phyloP scores from a whole-genome alignment of 2,113 vertebrate genomes.

The Syrrhaptes paradoxus region DNA sequence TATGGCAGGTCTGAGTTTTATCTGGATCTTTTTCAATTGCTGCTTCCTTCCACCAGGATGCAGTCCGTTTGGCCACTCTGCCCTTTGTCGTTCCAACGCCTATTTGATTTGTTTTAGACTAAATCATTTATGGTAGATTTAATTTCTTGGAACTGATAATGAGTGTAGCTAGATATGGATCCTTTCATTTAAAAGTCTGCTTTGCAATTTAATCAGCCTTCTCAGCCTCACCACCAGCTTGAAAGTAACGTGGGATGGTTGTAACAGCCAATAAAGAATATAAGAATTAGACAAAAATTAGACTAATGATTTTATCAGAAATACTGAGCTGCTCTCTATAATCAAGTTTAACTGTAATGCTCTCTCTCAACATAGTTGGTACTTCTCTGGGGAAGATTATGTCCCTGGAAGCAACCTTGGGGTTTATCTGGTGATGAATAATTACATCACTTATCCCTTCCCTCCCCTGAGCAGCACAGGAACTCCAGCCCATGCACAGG shows the following conservation, averaged over 20 bases:
- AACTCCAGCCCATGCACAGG: accelerated
- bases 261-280: not conserved
- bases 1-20: not conserved
- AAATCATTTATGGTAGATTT: constrained; percentile 7
- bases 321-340: not conserved
- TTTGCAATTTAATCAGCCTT: constrained; percentile 41
- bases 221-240: not conserved
- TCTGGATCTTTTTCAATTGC: not conserved
- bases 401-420: not conserved
- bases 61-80: not conserved
- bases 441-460: no score
- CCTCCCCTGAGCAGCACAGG: not conserved
- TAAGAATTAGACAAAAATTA: not conserved
- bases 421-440: not conserved
- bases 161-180: constrained; percentile 24
- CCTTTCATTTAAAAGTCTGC: constrained; percentile 32
- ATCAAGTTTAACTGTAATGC: not conserved
- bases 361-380: not conserved
- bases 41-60: not conserved
- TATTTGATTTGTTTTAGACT: not conserved
- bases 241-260: not conserved
- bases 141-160: constrained; percentile 52
- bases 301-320: constrained; percentile 25
- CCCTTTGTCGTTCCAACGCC: not conserved
- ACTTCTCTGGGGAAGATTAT: not conserved